Conservation (phyloP, 2,797 vertebrate genomes). For the Falco novaeseelandiae region DNA sequence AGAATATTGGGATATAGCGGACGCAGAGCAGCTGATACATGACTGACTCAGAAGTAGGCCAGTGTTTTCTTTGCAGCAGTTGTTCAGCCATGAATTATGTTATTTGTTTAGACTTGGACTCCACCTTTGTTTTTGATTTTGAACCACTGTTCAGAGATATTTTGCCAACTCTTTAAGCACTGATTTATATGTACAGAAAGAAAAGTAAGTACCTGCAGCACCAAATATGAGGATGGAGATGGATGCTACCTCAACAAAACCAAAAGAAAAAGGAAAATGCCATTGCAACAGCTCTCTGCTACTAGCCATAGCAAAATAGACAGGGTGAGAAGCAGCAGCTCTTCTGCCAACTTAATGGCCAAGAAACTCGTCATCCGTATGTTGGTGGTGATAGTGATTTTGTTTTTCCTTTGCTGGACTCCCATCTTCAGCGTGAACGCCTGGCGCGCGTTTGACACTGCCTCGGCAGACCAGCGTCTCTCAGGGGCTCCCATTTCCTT, state of each 20-base stretch:
- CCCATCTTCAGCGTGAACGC: constrained; percentile 94
- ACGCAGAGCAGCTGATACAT: background rate
- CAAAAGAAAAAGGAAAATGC: constrained; percentile 75
- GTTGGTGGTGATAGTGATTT: constrained; percentile 93
- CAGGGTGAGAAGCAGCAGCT: constrained; percentile 84
- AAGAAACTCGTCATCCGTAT: constrained; percentile 97
- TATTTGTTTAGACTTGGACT: background rate
- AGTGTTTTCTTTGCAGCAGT: background rate
- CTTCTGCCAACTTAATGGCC: constrained; percentile 89
- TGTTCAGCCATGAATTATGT: background rate
- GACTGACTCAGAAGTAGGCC: background rate
- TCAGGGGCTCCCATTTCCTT: constrained; percentile 96
- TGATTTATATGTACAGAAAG: constrained; percentile 71
- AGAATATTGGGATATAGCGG: background rate
- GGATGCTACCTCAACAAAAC: constrained; percentile 89
- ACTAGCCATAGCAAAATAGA: constrained; percentile 51
- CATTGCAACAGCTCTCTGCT: constrained; percentile 69
- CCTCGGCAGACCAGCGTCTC: constrained; percentile 84
- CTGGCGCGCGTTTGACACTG: constrained; percentile 91
- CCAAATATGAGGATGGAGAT: constrained; percentile 84
- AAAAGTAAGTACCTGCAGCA: constrained; percentile 76
- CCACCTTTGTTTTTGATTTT: background rate
- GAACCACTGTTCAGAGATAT: background rate
- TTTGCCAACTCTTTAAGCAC: background rate
- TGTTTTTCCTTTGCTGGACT: constrained; percentile 98